A percentile compares a stretch with the other conserved stretches of the same genome.
Conservation (phyloP, 2,113 vertebrate species). For the Fukomys damarensis region DNA sequence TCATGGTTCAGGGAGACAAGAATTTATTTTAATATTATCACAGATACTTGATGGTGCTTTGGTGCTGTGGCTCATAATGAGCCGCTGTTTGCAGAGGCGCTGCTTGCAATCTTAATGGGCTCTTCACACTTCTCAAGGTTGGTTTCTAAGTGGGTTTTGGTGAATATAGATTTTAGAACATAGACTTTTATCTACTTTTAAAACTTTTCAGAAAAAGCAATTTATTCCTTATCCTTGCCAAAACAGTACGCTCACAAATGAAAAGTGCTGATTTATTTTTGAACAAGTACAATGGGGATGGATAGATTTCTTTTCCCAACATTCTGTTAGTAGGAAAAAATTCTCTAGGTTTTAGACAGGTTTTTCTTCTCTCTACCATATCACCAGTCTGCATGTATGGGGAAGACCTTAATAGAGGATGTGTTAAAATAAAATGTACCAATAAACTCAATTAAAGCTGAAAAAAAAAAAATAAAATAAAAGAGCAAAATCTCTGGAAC, state of each 20-base stretch:
- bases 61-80: conserved; percentile 22
- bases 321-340: not conserved
- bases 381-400: not conserved
- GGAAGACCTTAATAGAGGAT: not conserved
- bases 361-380: not conserved
- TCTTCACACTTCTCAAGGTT: not conserved
- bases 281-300: not conserved
- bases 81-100: conserved; percentile 5
- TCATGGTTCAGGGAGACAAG: conserved; percentile 36
- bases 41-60: conserved; percentile 21
- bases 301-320: not conserved
- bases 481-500: not conserved
- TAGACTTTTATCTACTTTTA: conserved; percentile 37
- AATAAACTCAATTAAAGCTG: too few relatives aligned
- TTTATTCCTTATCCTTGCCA: not conserved
- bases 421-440: not conserved
- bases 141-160: not conserved
- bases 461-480: too few relatives aligned
- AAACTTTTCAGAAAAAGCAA: conserved; percentile 19
- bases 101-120: not conserved
- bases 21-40: conserved; percentile 52
- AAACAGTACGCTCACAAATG: conserved; percentile 11
- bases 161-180: conserved; percentile 6
- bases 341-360: not conserved
- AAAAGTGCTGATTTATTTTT: conserved; percentile 52